A percentile compares a stretch with the other conserved stretches of the same genome.
These are phyloP conservation scores for Diadegma fenestrale DNA, from an alignment of 2,888 invertebrate genomes.

Conservation along the genomic window DNA sequence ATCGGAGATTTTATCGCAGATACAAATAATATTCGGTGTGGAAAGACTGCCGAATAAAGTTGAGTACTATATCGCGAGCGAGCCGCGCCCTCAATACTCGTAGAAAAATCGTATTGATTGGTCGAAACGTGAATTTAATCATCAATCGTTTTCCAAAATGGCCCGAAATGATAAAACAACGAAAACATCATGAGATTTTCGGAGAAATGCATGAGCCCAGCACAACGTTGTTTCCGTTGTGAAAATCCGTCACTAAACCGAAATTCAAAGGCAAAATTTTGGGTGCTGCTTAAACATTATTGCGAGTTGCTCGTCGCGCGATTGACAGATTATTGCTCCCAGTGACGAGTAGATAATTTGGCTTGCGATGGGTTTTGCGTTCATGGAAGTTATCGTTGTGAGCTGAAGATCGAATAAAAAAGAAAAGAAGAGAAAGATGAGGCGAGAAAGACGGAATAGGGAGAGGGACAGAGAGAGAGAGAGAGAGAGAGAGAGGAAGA, in stretches of 20 bases:
- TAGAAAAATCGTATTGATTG: background rate
- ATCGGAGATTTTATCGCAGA: conserved; percentile 1
- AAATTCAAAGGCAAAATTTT: background rate
- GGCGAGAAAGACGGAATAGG: background rate
- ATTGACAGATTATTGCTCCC: conserved; percentile 17
- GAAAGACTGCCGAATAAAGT: background rate
- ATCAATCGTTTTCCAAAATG: too few species aligned
- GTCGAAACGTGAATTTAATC: too few species aligned
- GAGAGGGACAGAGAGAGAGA: background rate
- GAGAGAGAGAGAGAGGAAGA: conserved; percentile 2
- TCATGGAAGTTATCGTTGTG: conserved; percentile 34
- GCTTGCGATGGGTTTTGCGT: conserved; percentile 30
- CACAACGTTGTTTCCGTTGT: background rate
- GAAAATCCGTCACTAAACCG: background rate
- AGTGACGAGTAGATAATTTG: conserved; percentile 23
- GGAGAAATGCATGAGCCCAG: background rate
- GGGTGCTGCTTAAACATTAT: background rate
- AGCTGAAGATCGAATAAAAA: background rate
- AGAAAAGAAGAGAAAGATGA: conserved; percentile 1
- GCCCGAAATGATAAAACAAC: background rate
- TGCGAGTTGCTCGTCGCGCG: conserved; percentile 2
- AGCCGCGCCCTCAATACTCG: background rate
- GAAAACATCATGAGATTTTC: background rate
- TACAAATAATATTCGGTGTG: background rate
- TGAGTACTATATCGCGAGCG: background rate